A percentile compares a stretch with the other conserved stretches of the same genome.
These are phyloP conservation scores for Parapsyche elsis DNA, from an alignment of 1,140 invertebrate genomes.

Conservation along the genomic window DNA sequence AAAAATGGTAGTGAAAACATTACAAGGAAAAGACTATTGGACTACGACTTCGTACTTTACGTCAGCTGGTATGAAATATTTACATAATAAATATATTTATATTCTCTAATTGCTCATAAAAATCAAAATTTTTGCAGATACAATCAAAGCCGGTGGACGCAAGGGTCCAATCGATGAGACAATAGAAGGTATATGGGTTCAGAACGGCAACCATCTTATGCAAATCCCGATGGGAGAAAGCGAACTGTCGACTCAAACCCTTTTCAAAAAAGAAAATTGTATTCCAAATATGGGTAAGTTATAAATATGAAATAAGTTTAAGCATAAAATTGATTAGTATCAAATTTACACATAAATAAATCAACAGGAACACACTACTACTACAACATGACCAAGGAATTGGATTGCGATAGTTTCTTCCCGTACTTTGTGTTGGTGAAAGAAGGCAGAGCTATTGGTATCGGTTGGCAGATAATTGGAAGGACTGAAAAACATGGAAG, in stretches of 20 bases:
- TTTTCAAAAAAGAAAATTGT: slow-evolving; percentile 64
- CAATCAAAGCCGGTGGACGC: slow-evolving; percentile 61
- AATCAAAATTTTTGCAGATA: slow-evolving; percentile 58
- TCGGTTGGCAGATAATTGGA: slow-evolving; percentile 63
- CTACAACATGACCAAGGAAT: slow-evolving; percentile 62
- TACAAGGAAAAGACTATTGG: slow-evolving; percentile 63
- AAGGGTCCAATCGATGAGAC: slow-evolving; percentile 61
- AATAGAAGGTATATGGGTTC: slow-evolving; percentile 63
- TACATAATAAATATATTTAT: neutral
- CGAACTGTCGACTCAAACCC: slow-evolving; percentile 58
- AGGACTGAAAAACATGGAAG: slow-evolving; percentile 52
- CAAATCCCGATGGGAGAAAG: slow-evolving; percentile 60
- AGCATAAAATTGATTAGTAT: neutral
- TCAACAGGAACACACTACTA: slow-evolving; percentile 63
- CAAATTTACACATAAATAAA: slow-evolving; percentile 6
- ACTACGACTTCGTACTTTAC: slow-evolving; percentile 62
- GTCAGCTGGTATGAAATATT: slow-evolving; percentile 59
- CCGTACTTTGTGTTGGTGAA: slow-evolving; percentile 63
- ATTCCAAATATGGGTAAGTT: slow-evolving; percentile 64
- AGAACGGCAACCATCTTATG: slow-evolving; percentile 60
- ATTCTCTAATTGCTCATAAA: neutral
- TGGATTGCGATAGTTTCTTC: slow-evolving; percentile 61
- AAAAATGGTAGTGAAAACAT: slow-evolving; percentile 61
- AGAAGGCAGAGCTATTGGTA: slow-evolving; percentile 60
- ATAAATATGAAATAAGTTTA: neutral